Evolutionary conservation across 2,113 vertebrate species (phyloP).

Genomic region (Callipepla squamata): DNA sequence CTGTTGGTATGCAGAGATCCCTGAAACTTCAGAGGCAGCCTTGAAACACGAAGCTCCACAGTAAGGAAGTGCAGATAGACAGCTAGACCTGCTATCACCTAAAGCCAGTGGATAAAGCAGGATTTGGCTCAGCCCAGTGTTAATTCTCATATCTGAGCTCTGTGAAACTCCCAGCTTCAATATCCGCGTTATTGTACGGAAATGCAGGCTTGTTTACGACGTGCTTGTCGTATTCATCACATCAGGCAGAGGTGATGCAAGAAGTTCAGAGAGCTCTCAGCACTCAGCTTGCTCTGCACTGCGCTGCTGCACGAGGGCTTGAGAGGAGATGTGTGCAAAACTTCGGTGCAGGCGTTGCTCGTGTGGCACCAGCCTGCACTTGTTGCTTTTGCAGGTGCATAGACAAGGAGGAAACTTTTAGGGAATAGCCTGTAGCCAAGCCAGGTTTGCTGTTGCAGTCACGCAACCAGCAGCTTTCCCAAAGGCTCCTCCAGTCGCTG

Average conservation of each 20-base stretch:
- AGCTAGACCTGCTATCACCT: not conserved
- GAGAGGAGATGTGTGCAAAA: not conserved
- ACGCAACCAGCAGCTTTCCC: not conserved
- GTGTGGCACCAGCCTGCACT: not conserved
- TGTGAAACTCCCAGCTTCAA: not conserved
- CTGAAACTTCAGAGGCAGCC: not conserved
- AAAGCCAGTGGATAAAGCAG: not conserved
- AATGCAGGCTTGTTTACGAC: constrained; percentile 32
- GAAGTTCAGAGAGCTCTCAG: not conserved
- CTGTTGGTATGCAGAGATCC: not conserved
- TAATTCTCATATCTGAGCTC: not conserved
- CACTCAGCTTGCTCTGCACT: not conserved
- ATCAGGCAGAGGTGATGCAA: constrained; percentile 40
- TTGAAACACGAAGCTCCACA: not conserved
- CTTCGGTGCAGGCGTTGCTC: not conserved
- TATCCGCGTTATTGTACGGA: constrained; percentile 1
- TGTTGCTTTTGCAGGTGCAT: not conserved
- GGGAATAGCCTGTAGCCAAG: not conserved
- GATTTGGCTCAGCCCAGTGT: not conserved
- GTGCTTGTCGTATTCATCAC: not conserved
- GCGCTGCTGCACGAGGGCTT: not conserved
- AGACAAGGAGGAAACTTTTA: not conserved
- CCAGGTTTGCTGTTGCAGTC: not conserved
- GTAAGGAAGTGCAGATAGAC: not conserved
- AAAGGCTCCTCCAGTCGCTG: accelerated